Base-by-base conservation (phyloP, 2,888 invertebrate genomes). In the Spisula solida region DNA sequence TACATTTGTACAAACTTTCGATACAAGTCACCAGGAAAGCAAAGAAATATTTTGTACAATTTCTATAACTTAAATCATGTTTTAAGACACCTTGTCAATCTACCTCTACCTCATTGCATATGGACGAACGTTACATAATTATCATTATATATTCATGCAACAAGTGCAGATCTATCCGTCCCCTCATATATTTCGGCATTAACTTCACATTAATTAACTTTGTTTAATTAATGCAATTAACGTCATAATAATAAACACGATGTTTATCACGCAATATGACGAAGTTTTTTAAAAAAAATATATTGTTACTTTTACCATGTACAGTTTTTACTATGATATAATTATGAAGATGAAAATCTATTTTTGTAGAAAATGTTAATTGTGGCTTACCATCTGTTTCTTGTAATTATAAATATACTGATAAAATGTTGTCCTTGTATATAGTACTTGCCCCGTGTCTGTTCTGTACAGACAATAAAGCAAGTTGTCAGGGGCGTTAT, bases 201-300 rank as follows among this genome's bases (percentile, higher is more conserved):
- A 16, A 31, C 75, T 75, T 75, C 25, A 14, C 18, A 14, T 34
- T 75, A 75, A 75, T 34, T 75, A 75, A 75, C 75, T 34, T 34
- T 31, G 29, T 75, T 75, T 75, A 75, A 34, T 75, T 75, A 75
- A 75, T 31, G 75, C 75, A 75, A 31, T 75, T 75, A 75, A 75
- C 75, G 75, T 75, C 75, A 34, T 31, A 31, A 75, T 75, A 75
- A 34, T 75, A 34, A 75, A 31, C 34, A 31, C 18, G 34, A 5
- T 18, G 25, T 75, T 18, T 34, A 31, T 75, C 75, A 75, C 25
- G n/a, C n/a, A 70, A 75, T 10, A 75, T 75, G 75, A 75, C 31
- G 75, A 75, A 31, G 31, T 75, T 2, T 31, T 75, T 75, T 75
- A 41, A 16, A 75, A 34, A 16, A 34, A 34, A 75, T 16, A 31